Base-by-base conservation (phyloP, 2,888 invertebrate species). In the Apotomis betuletana region DNA sequence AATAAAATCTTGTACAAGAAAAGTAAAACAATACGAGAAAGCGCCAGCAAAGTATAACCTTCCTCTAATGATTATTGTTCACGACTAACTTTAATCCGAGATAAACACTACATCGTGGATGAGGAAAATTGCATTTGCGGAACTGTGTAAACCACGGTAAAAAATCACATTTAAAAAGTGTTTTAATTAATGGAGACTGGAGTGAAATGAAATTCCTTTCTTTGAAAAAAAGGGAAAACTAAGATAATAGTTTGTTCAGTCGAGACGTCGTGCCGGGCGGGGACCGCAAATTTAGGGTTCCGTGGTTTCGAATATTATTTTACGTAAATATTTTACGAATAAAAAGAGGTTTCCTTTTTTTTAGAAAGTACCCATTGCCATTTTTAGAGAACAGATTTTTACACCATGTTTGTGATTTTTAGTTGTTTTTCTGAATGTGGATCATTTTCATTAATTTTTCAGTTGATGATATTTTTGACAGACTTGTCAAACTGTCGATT, bases 141-240 rank as follows among this genome's bases (percentile, higher is more conserved):
- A 60, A 67, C 74, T 68, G 62, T 70, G 74, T 65, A 78, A 80
- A 80, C 80, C 77, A 72, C 78, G 75, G 78, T 77, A 79, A 76
- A 67, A 63, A 69, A 75, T 79, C 81, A 81, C 80, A 80, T 82
- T 84, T 81, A 80, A 79, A 64, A 77, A 78, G 81, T 81, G 82
- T 80, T 86, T 87, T 87, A 86, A 87, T 87, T 87, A 80, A 85
- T 85, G 80, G 80, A 76, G 77, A 77, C 77, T 74, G 73, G 79
- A 75, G 77, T 70, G 80, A 81, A 85, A 86, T 87, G 77, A 80
- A 84, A 84, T 85, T 83, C 79, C 80, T 83, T 85, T 79, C 78
- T 78, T 79, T 76, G 76, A 68, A 78, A 81, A 81, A 78, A 72
- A 72, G 71, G 64, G 69, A 77, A 80, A 80, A 78, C 78, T 78